These are phyloP conservation scores for Passer domesticus DNA, from an alignment of 2,113 vertebrate species.

Conservation along the genomic window DNA sequence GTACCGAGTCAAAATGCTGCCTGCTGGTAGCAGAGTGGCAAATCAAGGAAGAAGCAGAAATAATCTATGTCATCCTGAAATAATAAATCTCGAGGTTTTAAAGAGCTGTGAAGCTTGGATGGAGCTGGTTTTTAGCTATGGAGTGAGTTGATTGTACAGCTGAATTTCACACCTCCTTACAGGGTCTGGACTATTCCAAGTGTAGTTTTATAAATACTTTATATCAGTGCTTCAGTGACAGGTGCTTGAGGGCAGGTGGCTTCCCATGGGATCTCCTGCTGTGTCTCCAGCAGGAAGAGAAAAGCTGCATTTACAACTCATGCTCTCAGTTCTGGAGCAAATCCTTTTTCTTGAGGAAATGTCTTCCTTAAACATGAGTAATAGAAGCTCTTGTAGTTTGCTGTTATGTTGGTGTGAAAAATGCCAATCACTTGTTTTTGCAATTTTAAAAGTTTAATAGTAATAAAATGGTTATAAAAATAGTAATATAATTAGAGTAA, in stretches of 20 bases:
- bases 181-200: neutral
- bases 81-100: too few relatives aligned
- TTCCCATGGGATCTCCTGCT: neutral
- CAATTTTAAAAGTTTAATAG: too few relatives aligned
- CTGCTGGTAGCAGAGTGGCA: neutral
- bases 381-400: neutral
- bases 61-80: neutral
- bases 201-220: neutral
- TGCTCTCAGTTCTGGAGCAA: neutral
- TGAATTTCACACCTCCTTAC: neutral
- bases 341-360: neutral
- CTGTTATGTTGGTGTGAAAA: neutral
- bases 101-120: too few relatives aligned
- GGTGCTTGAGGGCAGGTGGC: neutral
- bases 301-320: neutral
- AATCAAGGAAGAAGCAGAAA: neutral
- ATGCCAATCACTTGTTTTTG: too few relatives aligned
- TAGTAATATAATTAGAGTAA: too few relatives aligned
- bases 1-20: neutral
- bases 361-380: neutral
- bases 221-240: rapidly evolving
- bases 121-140: too few relatives aligned
- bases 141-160: too few relatives aligned
- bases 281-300: neutral
- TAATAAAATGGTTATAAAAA: too few relatives aligned